Evolutionary conservation across 2,888 invertebrate genomes (phyloP), one percentile per base, ranked within the genome.

Genomic region (Caenorhabditis afra): DNA sequence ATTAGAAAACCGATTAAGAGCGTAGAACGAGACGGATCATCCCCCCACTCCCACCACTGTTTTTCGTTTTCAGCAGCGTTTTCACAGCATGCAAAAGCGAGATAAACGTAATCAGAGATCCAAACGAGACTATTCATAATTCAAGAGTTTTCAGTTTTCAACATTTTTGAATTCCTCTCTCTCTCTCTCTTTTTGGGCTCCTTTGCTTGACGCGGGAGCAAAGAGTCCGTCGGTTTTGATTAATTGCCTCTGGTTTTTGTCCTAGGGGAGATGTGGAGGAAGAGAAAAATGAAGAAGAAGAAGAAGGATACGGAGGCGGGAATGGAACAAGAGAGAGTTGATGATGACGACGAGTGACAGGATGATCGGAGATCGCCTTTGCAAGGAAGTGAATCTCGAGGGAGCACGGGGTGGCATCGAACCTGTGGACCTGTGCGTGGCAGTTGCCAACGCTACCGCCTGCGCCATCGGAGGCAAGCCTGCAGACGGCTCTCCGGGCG

Each of bases 161-260:
- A 8, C 5, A 59, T 59, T 59, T 59, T 68, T 59, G 68, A 53
- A 52, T 59, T 57, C 3, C 22, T 14, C 10, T 22, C 57, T 66
- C 57, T 57, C 45, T 66, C 45, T 23, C 57, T n/a, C n/a, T n/a
- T n/a, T n/a, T n/a, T n/a, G n/a, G n/a, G n/a, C n/a, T n/a, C n/a
- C n/a, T n/a, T n/a, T n/a, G n/a, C n/a, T n/a, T n/a, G 45, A 37
- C 8, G 20, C 7, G 22, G 22, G 16, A 68, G 50, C 52, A 41
- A 61, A 52, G 50, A 68, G 59, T 68, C 68, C 59, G 50, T 41
- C 53, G 29, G 11, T 52, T 53, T 68, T 68, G 68, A 68, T 68
- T 68, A 68, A 68, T 61, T 59, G 68, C 47, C 44, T 23, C 20
- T 55, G 37, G 37, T 39, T 59, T 61, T 59, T 68, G 29, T 29